Percentiles rank a stretch among this genome's conserved stretches.
Conservation (phyloP, 2,797 vertebrate genomes). For the Gadopsis marmoratus region DNA sequence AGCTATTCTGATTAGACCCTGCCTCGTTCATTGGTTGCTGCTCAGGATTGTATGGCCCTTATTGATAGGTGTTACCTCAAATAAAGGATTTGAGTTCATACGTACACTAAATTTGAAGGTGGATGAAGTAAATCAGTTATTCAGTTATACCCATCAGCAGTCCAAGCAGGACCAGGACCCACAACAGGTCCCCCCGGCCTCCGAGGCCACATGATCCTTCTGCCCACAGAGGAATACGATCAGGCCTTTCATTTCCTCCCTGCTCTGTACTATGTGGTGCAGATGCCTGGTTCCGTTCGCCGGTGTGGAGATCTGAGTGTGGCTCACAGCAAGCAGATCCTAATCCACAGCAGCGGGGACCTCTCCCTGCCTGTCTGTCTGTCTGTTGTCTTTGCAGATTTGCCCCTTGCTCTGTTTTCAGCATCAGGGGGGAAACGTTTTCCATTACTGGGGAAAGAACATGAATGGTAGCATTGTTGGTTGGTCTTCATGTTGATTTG, state of each 20-base stretch:
- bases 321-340: slow-evolving; percentile 63
- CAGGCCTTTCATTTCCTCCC: slow-evolving; percentile 66
- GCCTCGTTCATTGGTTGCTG: not conserved
- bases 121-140: not conserved
- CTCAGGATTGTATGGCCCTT: not conserved
- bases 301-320: slow-evolving; percentile 59
- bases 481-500: slow-evolving; percentile 58
- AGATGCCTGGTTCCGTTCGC: slow-evolving; percentile 62
- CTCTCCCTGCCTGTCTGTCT: slow-evolving; percentile 71
- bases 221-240: slow-evolving; percentile 53
- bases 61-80: not conserved
- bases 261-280: slow-evolving; percentile 48
- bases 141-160: slow-evolving; percentile 7
- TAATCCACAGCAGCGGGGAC: slow-evolving; percentile 59
- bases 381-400: slow-evolving; percentile 80
- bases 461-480: slow-evolving; percentile 82
- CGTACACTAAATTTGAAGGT: not conserved
- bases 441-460: slow-evolving; percentile 63
- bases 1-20: not conserved
- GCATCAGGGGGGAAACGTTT: slow-evolving; percentile 52
- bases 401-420: slow-evolving; percentile 73
- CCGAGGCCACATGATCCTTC: slow-evolving; percentile 61
- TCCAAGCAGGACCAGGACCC: slow-evolving; percentile 22
- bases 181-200: slow-evolving; percentile 55
- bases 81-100: not conserved